Evolutionary conservation across 1,140 invertebrate species (phyloP), one percentile per base, ranked within the genome.

Genomic region (Chironomus tepperi): DNA sequence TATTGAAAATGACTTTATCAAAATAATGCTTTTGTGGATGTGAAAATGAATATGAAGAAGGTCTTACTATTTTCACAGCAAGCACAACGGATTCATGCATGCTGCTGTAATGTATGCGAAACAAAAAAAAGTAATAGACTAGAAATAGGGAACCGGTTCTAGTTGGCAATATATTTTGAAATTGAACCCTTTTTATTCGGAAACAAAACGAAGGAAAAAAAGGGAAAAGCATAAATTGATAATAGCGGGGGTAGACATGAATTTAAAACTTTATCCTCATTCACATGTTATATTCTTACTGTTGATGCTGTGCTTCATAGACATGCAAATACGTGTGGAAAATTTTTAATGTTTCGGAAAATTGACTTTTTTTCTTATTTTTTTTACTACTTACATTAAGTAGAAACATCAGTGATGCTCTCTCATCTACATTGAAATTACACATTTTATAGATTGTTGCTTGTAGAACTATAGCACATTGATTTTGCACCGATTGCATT

Each of bases 331-430:
- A n/a, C 47, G 12, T 57, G 12, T 57, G 47, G 24, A 57, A 57
- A 57, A 57, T 57, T 15, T 57, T 57, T 57, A 57, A 12, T 57
- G 12, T 57, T 57, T 57, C 1, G 47, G n/a, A 57, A 57, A n/a
- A 57, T 57, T 57, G 47, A 70, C 8, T 70, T 70, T 67, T 70
- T n/a, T n/a, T n/a, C n/a, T n/a, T n/a, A n/a, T n/a, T n/a, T n/a
- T n/a, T 34, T 1, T 34, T 34, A 34, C n/a, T 19, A 70, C 65
- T 70, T 70, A 70, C 65, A 21, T 70, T 70, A 70, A 70, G 65
- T 9, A 70, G 65, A 70, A 70, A 70, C 65, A 70, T 70, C 18
- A 70, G 18, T 18, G 65, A 19, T 19, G 65, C 65, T 18, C 65
- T 0, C 10, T 70, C 65, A 19, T 70, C 18, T 19, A 70, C 65